phyloP scores from a whole-genome alignment of 2,888 invertebrate genomes.

The Alsophila aescularia region DNA sequence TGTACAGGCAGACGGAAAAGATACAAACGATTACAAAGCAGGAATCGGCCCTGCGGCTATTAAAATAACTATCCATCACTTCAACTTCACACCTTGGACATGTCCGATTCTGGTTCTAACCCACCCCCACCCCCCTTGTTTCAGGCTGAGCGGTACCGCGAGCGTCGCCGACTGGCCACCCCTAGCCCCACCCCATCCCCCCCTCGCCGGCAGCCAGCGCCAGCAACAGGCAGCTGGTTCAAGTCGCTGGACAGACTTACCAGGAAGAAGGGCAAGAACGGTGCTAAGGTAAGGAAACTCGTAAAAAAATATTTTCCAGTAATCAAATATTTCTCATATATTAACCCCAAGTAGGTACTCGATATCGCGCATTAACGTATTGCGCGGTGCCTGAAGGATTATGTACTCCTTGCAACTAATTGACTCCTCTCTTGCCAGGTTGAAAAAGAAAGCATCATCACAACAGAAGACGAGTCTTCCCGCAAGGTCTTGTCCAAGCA shows the following conservation, averaged over 20 bases:
- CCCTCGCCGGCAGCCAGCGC: conserved; percentile 81
- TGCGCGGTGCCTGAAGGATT: no score
- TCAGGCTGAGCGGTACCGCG: conserved; percentile 86
- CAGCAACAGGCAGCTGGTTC: conserved; percentile 88
- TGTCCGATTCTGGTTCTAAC: no score
- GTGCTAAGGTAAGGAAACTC: conserved; percentile 76
- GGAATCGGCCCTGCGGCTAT: no score
- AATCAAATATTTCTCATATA: no score
- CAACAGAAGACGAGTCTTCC: conserved; percentile 84
- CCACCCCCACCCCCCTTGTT: conserved; percentile 31
- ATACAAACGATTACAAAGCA: no score
- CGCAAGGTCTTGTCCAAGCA: conserved; percentile 68
- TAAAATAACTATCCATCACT: no score
- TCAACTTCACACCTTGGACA: no score
- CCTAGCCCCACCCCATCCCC: conserved; percentile 88
- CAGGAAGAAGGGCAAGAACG: conserved; percentile 84
- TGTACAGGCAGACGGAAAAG: no score
- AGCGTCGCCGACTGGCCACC: conserved; percentile 89
- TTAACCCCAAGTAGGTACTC: no score
- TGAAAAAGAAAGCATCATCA: conserved; percentile 78
- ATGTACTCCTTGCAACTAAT: no score
- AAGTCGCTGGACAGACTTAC: conserved; percentile 90
- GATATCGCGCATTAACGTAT: no score
- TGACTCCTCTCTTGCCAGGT: conserved; percentile 65
- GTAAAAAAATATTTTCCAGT: no score